A percentile compares a stretch with the other conserved stretches of the same genome.
These are phyloP conservation scores for Furcula furcula DNA, from an alignment of 2,888 invertebrate genomes.

Conservation along the genomic window DNA sequence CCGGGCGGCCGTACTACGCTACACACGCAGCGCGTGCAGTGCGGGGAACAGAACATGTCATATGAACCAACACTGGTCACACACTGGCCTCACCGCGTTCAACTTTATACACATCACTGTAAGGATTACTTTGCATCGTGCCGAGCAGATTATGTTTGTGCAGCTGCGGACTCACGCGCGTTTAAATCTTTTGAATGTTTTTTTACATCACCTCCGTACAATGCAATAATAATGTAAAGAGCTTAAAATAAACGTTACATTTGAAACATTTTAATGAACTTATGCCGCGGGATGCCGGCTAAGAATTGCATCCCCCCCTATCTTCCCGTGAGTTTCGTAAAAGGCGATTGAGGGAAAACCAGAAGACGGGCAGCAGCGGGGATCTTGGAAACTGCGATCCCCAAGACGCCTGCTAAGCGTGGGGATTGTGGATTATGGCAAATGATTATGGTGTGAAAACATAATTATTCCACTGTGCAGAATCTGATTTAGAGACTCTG, in stretches of 20 bases:
- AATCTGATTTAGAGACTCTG: too few relatives aligned
- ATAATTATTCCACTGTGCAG: too few relatives aligned
- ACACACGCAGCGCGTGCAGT: not conserved
- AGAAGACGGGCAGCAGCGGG: too few relatives aligned
- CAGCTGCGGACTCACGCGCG: slow-evolving; percentile 32
- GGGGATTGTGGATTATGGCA: too few relatives aligned
- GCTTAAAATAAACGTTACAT: slow-evolving; percentile 66
- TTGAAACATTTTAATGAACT: slow-evolving; percentile 49
- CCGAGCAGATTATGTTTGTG: slow-evolving; percentile 25
- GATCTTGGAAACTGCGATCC: too few relatives aligned
- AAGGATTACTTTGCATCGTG: slow-evolving; percentile 6
- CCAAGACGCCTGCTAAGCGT: too few relatives aligned
- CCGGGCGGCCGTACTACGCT: not conserved
- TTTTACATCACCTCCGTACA: slow-evolving; percentile 47
- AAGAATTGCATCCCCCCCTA: too few relatives aligned
- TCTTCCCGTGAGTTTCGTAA: too few relatives aligned
- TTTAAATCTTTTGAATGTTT: slow-evolving; percentile 11
- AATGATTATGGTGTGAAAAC: too few relatives aligned
- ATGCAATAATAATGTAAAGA: slow-evolving; percentile 62
- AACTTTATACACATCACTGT: not conserved
- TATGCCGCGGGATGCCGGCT: too few relatives aligned
- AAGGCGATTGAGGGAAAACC: too few relatives aligned
- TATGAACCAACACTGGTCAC: slow-evolving; percentile 1
- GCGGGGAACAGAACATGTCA: slow-evolving; percentile 4
- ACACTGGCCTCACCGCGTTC: not conserved